Conservation (phyloP, 2,113 vertebrate genomes). For the Ciconia maguari region DNA sequence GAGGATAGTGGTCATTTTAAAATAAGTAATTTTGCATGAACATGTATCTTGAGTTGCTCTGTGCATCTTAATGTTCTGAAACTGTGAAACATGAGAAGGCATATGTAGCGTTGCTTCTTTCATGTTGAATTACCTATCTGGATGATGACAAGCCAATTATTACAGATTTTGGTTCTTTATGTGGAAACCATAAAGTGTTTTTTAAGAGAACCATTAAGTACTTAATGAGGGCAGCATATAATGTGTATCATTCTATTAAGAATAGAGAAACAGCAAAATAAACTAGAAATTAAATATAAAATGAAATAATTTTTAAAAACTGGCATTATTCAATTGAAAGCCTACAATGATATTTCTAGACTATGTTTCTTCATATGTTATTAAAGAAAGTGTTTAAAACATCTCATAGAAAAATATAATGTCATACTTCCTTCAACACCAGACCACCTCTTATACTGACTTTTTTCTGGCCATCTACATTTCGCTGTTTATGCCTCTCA, state of each 20-base stretch:
- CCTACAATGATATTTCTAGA: background rate
- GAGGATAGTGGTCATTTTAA: background rate
- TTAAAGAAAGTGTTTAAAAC: background rate
- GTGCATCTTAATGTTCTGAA: slow-evolving; percentile 26
- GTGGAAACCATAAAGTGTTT: slow-evolving; percentile 33
- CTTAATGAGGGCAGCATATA: background rate
- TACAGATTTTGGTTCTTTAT: slow-evolving; percentile 10
- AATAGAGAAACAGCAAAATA: slow-evolving; percentile 18
- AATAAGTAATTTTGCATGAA: slow-evolving; percentile 28
- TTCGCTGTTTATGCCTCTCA: background rate
- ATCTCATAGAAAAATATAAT: background rate
- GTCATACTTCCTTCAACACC: background rate
- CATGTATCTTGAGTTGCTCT: background rate
- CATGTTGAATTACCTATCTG: slow-evolving; percentile 32
- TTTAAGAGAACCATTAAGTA: slow-evolving; percentile 58
- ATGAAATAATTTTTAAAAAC: background rate
- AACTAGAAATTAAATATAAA: background rate
- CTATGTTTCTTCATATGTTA: background rate
- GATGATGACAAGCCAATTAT: slow-evolving; percentile 29
- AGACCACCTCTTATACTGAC: background rate
- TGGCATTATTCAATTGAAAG: background rate
- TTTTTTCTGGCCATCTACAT: background rate
- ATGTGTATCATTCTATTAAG: background rate
- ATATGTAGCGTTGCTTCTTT: background rate
- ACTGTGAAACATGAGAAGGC: slow-evolving; percentile 26